phyloP scores from a whole-genome alignment of 2,888 invertebrate genomes.

The Thymelicus lineola region DNA sequence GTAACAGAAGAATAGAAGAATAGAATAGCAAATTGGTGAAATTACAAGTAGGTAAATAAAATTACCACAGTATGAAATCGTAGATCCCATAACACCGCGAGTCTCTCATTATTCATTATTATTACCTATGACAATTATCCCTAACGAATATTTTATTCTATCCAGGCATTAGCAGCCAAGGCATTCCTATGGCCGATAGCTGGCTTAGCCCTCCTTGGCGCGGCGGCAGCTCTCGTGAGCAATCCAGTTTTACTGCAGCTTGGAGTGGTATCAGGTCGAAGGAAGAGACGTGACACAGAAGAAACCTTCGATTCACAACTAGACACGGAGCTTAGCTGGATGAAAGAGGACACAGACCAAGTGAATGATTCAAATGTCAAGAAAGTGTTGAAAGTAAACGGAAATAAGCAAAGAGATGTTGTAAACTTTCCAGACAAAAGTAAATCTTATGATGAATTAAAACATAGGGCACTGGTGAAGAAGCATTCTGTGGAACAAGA shows the following conservation, averaged over 20 bases:
- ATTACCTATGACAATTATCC: neutral
- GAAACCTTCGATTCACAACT: constrained; percentile 51
- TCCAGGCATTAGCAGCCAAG: constrained; percentile 86
- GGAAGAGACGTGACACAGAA: constrained; percentile 79
- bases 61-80: too few species aligned
- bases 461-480: constrained; percentile 17
- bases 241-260: constrained; percentile 92
- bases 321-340: constrained; percentile 26
- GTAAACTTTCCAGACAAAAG: neutral
- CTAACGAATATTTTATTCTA: constrained; percentile 34
- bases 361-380: constrained; percentile 1
- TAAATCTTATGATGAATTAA: neutral
- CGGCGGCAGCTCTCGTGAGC: constrained; percentile 91
- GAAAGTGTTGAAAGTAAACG: neutral
- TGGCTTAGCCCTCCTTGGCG: constrained; percentile 92
- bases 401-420: neutral
- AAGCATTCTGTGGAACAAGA: constrained; percentile 37
- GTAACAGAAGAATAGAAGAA: too few species aligned
- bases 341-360: constrained; percentile 18
- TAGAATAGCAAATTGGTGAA: too few species aligned
- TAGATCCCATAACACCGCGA: too few species aligned
- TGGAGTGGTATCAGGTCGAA: constrained; percentile 88
- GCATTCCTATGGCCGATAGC: constrained; percentile 89
- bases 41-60: too few species aligned
- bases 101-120: neutral